Base-by-base conservation (phyloP, 2,797 vertebrate genomes). In the Sebastes cheni region DNA sequence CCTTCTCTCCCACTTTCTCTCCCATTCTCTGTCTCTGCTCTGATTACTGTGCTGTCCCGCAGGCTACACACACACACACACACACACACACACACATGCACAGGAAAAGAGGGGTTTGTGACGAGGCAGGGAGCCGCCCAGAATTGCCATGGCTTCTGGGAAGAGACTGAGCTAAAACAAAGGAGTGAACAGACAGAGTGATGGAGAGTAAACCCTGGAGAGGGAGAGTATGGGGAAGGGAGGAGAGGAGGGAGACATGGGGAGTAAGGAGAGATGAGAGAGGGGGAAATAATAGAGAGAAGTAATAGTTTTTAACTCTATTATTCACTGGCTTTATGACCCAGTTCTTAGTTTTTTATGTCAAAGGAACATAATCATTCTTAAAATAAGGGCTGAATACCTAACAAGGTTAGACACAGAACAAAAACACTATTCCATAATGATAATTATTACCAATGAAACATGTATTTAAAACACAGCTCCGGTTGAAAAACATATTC, bases 21-120 rank as follows among this genome's bases (percentile, higher is more conserved):
- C 58, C 59, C 25, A 2, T 65, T 77, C 72, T 54, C 79, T 67
- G 77, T 77, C 85, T 81, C 68, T 75, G 81, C 89, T 83, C 82
- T 85, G 77, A 91, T 86, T 90, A 86, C 71, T 55, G 71, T 39
- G 65, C 74, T 59, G 60, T 81, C 83, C 88, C 61, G 68, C 67
- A 78, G 80, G 84, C 70, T 67, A 72, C 27, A 59, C 70, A 65
- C 68, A 61, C 42, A 64, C 32, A 32, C 34, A n/a, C 72, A 46
- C 67, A 61, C 77, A 56, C 42, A 55, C 54, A 67, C 67, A 46
- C 68, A 58, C 29, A 73, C 73, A 69, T n/a, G 59, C 46, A 66
- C 68, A 52, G 32, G 18, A 46, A 66, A 77, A 66, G 59, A 8
- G 27, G 6, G 13, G 52, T 79, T 77, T 87, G 60, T 68, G 68